These are phyloP conservation scores for Malurus leucopterus DNA, from an alignment of 2,797 vertebrate genomes.

Conservation along the genomic window DNA sequence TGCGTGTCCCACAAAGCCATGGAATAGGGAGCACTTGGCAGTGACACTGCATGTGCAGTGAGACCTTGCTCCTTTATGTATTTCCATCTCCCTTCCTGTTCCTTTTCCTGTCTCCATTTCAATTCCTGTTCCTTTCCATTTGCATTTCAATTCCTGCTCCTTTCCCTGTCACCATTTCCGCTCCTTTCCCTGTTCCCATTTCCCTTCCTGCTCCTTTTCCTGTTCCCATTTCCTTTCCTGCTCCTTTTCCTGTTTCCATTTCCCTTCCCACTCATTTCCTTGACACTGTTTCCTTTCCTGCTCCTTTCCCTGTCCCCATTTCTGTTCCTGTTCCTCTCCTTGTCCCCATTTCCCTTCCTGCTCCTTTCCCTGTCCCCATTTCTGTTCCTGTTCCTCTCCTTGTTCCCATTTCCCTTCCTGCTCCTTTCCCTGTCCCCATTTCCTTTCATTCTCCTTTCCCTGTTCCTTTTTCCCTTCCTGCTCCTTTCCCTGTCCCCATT, in stretches of 20 bases:
- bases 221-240: rapidly evolving
- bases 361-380: neutral
- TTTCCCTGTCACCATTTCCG: rapidly evolving
- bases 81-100: neutral
- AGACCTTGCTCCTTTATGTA: neutral
- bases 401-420: too few species aligned
- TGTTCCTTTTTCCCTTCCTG: neutral
- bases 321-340: neutral
- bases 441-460: neutral
- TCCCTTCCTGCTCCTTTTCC: neutral
- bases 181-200: neutral
- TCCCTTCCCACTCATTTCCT: too few species aligned
- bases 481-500: neutral
- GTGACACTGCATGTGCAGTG: rapidly evolving
- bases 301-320: rapidly evolving
- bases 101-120: rapidly evolving
- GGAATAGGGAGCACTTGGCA: rapidly evolving
- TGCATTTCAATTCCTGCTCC: rapidly evolving
- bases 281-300: too few species aligned
- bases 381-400: rapidly evolving
- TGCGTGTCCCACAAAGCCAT: neutral
- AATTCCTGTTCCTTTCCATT: rapidly evolving
- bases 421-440: neutral
- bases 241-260: rapidly evolving
- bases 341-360: rapidly evolving